Percentiles rank a stretch among this genome's conserved stretches.
Evolutionary conservation across 30 jellyfish, hydroid and myxozoan species (phyloP).

Genomic region (Aurelia aurita): DNA sequence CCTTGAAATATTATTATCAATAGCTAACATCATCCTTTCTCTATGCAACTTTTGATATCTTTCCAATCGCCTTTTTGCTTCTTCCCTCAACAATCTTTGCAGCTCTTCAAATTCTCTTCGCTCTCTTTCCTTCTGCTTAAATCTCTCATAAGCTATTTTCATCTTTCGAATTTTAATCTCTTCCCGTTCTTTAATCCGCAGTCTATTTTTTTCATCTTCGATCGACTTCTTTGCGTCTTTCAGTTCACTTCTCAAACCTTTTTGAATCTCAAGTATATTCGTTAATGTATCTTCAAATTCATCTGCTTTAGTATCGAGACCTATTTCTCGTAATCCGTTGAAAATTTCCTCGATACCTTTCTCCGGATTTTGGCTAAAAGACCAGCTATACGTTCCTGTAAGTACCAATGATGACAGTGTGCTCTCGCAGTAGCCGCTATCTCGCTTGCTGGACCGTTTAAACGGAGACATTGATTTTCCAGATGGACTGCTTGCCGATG

Average conservation of each 20-base stretch:
- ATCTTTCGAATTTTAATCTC: conserved; percentile 10
- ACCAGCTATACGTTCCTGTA: conserved; percentile 1
- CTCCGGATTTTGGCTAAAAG: neutral
- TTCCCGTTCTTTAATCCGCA: conserved; percentile 18
- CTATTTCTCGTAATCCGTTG: conserved; percentile 29
- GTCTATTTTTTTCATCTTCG: conserved; percentile 7
- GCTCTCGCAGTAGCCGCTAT: conserved; percentile 30
- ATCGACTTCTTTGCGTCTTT: conserved; percentile 4
- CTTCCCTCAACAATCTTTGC: conserved; percentile 34
- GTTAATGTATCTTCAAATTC: conserved; percentile 14
- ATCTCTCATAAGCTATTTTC: conserved; percentile 23
- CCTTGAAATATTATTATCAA: conserved; percentile 29
- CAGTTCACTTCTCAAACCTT: neutral
- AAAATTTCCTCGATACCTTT: conserved; percentile 10
- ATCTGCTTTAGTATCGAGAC: conserved; percentile 21
- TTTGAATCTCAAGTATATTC: neutral
- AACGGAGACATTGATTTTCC: neutral
- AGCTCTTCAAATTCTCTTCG: conserved; percentile 44
- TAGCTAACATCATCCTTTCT: conserved; percentile 44
- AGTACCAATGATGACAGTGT: conserved; percentile 20
- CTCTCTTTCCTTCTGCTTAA: conserved; percentile 48
- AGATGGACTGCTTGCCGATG: neutral
- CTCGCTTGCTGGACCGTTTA: conserved; percentile 14
- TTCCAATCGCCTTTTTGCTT: conserved; percentile 29
- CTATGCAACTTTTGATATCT: conserved; percentile 18